Base-by-base conservation (phyloP, 2,797 vertebrate genomes). In the Eleutherodactylus coqui region DNA sequence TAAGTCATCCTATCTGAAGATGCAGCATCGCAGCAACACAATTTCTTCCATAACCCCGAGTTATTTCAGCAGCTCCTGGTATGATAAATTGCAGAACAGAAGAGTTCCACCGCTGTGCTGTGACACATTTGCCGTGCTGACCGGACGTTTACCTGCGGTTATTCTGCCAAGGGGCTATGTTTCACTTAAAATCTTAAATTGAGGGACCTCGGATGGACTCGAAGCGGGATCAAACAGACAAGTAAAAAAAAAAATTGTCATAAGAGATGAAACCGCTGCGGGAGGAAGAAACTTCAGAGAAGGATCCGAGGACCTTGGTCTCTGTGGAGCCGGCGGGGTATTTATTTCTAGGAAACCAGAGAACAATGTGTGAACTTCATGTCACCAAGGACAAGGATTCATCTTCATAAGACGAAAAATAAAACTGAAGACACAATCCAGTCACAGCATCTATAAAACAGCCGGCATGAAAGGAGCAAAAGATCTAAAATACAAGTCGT, bases 331-430 rank as follows among this genome's bases (percentile, higher is more conserved):
- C 32, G 24, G 34, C 34, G n/a, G 38, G 51, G 24, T 64, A 79
- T 47, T 43, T 32, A 64, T 79, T 45, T 45, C 32, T 62, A 45
- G 55, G 77, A 79, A 45, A 11, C 17, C 21, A 62, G 5, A 29
- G 55, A 79, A 79, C 55, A 64, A 29, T 45, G 58, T 9, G 1
- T 29, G 53, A 79, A 64, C 38, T 21, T 47, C 38, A 64, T 60
- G 78, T 79, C 58, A 79, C 41, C 41, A 64, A 64, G 55, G 38
- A 64, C 55, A 64, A 64, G 41, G 4, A 38, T 64, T 79, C 58
- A 41, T 45, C 55, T 45, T 79, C 27, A 76, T 29, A 60, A 64
- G 27, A 64, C 16, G 41, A 9, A 79, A 79, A 64, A 79, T 64
- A 29, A 79, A 41, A 27, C 10, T 1, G 6, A 38, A 38, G 38